Conservation (phyloP, 2,797 vertebrate species). For the Anguilla anguilla region DNA sequence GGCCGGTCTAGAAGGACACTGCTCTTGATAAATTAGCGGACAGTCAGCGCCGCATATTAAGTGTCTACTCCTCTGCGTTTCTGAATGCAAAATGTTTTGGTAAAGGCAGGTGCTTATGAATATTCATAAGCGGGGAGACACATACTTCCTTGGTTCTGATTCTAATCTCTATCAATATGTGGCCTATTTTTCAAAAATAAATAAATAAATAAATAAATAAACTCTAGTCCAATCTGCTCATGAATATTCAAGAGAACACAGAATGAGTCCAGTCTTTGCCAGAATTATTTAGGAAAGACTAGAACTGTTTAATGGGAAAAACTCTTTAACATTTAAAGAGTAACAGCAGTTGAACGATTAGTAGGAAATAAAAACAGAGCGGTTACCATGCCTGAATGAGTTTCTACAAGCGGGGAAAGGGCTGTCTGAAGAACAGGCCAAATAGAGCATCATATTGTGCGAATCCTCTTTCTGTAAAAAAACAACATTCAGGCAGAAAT, state of each 20-base stretch:
- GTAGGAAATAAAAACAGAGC: neutral
- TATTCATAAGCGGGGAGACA: neutral
- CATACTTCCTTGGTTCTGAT: slow-evolving; percentile 1
- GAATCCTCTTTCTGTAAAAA: neutral
- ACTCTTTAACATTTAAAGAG: neutral
- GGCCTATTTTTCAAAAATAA: slow-evolving; percentile 3
- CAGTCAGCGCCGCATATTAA: neutral
- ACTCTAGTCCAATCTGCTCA: neutral
- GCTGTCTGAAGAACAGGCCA: neutral
- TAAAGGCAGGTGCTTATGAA: slow-evolving; percentile 19
- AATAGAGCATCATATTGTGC: neutral
- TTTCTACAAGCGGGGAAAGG: neutral
- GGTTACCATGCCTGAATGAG: neutral
- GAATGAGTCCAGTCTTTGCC: slow-evolving; percentile 3
- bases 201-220: neutral
- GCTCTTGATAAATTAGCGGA: neutral
- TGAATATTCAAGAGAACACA: slow-evolving; percentile 6
- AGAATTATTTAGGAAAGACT: slow-evolving; percentile 1
- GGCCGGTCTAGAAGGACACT: neutral
- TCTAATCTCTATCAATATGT: slow-evolving; percentile 11
- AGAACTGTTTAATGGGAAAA: neutral
- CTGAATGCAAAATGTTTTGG: neutral
- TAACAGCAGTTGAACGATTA: neutral
- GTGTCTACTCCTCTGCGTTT: neutral
- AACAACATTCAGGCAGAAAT: no score